Conservation (phyloP, 2,888 invertebrate genomes). For the Drosophila mettleri region DNA sequence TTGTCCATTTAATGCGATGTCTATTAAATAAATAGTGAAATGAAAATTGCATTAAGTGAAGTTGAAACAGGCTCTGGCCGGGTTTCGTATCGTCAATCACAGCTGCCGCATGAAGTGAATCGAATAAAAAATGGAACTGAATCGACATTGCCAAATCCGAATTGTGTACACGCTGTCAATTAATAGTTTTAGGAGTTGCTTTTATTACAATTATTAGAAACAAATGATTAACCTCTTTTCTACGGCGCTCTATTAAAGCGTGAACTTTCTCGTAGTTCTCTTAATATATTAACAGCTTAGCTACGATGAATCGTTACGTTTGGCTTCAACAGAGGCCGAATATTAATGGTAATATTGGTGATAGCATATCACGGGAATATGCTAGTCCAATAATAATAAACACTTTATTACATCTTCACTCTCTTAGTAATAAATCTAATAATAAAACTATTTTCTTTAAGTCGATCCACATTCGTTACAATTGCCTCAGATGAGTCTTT, state of each 20-base stretch:
- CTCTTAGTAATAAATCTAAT: background rate
- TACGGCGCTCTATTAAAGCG: too few species aligned
- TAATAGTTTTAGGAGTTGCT: background rate
- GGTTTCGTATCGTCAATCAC: constrained; percentile 51
- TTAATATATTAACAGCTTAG: too few species aligned
- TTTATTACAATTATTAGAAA: too few species aligned
- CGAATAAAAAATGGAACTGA: constrained; percentile 25
- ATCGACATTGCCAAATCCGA: background rate
- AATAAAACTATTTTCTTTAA: background rate
- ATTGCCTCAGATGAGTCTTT: background rate
- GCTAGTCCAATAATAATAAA: background rate
- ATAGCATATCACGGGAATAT: background rate
- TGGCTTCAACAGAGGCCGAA: too few species aligned
- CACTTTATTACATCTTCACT: background rate
- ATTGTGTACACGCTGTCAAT: constrained; percentile 13
- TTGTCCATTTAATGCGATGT: constrained; percentile 58
- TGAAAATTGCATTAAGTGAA: constrained; percentile 68
- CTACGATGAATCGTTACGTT: too few species aligned
- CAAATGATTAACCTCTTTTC: too few species aligned
- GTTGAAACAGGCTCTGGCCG: constrained; percentile 58
- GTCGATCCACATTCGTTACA: constrained; percentile 7
- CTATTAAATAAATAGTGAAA: constrained; percentile 60
- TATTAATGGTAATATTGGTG: too few species aligned
- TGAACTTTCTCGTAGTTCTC: too few species aligned
- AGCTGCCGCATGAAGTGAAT: constrained; percentile 36